Evolutionary conservation across 1,140 invertebrate genomes (phyloP).

Genomic region (Calliphora vicina): DNA sequence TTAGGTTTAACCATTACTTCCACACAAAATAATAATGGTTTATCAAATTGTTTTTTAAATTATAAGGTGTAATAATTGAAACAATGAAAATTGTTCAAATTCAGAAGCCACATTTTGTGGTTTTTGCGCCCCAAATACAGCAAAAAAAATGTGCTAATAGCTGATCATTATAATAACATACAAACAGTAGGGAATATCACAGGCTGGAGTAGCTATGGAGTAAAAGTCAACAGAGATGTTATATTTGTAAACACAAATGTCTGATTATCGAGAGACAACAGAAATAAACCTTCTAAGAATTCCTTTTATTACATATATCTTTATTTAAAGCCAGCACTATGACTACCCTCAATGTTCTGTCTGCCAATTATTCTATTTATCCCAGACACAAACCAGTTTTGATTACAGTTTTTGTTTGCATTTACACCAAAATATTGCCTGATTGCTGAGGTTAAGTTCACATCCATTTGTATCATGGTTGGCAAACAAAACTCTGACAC

Average conservation of each 20-base stretch:
- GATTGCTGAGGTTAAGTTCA: constrained; percentile 6
- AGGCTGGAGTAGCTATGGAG: neutral
- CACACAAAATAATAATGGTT: neutral
- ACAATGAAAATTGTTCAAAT: neutral
- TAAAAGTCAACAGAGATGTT: too few species aligned
- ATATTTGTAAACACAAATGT: too few species aligned
- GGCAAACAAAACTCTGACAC: neutral
- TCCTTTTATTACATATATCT: too few species aligned
- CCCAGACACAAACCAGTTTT: neutral
- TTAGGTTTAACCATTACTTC: neutral
- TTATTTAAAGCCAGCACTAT: neutral
- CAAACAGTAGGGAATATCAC: neutral
- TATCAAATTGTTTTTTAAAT: neutral
- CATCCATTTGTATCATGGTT: neutral
- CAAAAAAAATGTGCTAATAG: neutral
- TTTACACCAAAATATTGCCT: neutral
- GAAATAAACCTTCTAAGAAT: too few species aligned
- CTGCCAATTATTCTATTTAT: neutral
- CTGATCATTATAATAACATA: neutral
- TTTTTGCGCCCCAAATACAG: neutral
- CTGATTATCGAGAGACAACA: too few species aligned
- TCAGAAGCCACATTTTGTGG: constrained; percentile 4
- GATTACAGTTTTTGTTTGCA: neutral
- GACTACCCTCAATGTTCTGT: neutral
- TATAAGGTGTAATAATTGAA: constrained; percentile 5